Base-by-base conservation (phyloP, 1,140 invertebrate genomes). In the Drosophila punjabiensis region DNA sequence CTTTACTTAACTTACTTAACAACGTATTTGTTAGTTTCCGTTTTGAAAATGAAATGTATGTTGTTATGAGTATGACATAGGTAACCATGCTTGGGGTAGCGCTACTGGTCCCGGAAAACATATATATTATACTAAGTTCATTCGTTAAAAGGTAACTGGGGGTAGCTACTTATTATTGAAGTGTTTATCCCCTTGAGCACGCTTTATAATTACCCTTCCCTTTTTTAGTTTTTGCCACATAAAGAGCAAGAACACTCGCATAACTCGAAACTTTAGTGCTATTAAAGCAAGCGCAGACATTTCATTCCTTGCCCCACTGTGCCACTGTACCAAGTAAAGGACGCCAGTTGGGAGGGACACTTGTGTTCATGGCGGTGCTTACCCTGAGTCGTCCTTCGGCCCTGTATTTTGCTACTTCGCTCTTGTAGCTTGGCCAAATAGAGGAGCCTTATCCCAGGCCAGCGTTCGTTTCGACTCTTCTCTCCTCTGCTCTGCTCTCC, bases 331-430 rank as follows among this genome's bases (percentile, higher is more conserved):
- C n/a, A n/a, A n/a, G n/a, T n/a, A n/a, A n/a, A n/a, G n/a, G 24
- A 3, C 18, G 16, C 39, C 20, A 56, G 50, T 33, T 33, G 64
- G 32, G 48, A 56, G 64, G 67, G 62, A 68, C 64, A 68, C 50
- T 48, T 69, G 52, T 47, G 63, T 50, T 56, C 63, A 16, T 32
- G 63, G 32, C 50, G 63, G 65, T 58, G 69, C 64, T 71, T 58
- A 69, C n/a, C 32, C 32, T 18, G 20, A 24, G 30, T 30, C 52
- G 50, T 68, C 28, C 33, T 39, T 32, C 47, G 58, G 33, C 58
- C 58, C 39, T 35, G 45, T n/a, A 68, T 24, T 55, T 50, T 56
- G 32, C 55, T n/a, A 28, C 9, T 47, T 67, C 32, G 48, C 61
- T 45, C 61, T 45, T 66, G n/a, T 50, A 68, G 39, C 52, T 39